Evolutionary conservation across 2,113 vertebrate species (phyloP), one percentile per base, ranked within the genome.

Genomic region (Macrotus californicus): DNA sequence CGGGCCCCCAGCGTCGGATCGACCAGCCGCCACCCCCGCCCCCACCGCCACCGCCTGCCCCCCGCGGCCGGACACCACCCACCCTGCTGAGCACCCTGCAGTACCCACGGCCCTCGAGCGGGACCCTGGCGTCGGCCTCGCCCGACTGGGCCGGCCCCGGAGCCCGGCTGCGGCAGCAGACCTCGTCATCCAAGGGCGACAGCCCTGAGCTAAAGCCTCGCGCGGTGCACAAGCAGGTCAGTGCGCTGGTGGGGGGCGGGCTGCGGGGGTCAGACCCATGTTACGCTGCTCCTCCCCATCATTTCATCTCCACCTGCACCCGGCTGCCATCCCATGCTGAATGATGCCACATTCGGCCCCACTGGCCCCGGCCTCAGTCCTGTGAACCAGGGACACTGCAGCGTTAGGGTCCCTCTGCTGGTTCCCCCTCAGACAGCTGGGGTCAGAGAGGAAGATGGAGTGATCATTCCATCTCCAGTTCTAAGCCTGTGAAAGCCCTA

Each of bases 201-300:
- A 99, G 99, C 95, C 99, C 99, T 0, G 99, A 99, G 98, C 99
- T 99, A 94, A 99, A 99, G 97, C 99, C 99, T 66, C 99, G 99
- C 15, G 98, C 98, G 0, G 98, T 98, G 95, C 99, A 99, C 98
- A 99, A 99, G 82, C 99, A 99, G 99, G 99, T 99, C 96, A 97
- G 98, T 97, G 70, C 54, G 0, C 31, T 11, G 66, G 64, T 1
- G 24, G 54, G 21, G 80, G 95, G 76, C 9, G 34, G 59, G 48
- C 9, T 0, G 9, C 5, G 46, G 26, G 50, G 66, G 43, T 10
- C 80, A 7, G 6, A 26, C 31, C 69, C 85, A 0, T 3, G 3
- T 31, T 39, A 34, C 7, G 72, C 82, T 67, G 52, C 56, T 80
- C 36, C 96, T 36, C 22, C 13, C 0, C 1, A 52, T 67, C 97